Evolutionary conservation across 1,140 invertebrate genomes (phyloP), one percentile per base, ranked within the genome.

Genomic region (Latrodectus geometricus): DNA sequence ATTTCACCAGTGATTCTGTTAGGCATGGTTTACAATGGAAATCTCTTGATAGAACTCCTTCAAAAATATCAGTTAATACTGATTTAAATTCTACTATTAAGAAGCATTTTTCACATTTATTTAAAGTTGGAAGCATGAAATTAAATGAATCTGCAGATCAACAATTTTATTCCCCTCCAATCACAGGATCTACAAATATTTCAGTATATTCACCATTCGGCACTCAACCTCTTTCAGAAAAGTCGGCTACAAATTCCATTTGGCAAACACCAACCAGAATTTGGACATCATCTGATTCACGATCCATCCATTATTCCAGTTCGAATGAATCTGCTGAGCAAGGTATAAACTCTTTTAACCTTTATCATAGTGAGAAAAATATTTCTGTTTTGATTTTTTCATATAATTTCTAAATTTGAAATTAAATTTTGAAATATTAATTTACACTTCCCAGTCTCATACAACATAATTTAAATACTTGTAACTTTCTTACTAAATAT

Each of bases 21-120:
- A 80, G 75, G 52, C 86, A 72, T 15, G 70, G 72, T 78, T 56
- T 74, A 49, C 87, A 85, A 23, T 80, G 79, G 83, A 86, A 87
- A 35, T 87, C 87, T 69, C 52, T 74, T 23, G 88, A 74, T 61
- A 56, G 65, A 56, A 78, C 70, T 70, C 73, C 76, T 15, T 75
- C 74, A n/a, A 84, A 80, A 86, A 87, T 72, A n/a, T 73, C 35
- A 17, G 75, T 81, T 20, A 81, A 79, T 56, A 66, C 75, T 20
- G 78, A 86, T 69, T 87, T 88, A 74, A 81, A 77, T 79, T 61
- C 80, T 69, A 86, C 77, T 65, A 88, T 88, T 49, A 85, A 83
- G 61, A 88, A 88, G 48, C 87, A 88, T 78, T 88, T 88, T 86
- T 88, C 86, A 14, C 88, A 88, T 20, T 23, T 87, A 61, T 72